Evolutionary conservation across 2,113 vertebrate genomes (phyloP).

Genomic region (Menidia beryllina): DNA sequence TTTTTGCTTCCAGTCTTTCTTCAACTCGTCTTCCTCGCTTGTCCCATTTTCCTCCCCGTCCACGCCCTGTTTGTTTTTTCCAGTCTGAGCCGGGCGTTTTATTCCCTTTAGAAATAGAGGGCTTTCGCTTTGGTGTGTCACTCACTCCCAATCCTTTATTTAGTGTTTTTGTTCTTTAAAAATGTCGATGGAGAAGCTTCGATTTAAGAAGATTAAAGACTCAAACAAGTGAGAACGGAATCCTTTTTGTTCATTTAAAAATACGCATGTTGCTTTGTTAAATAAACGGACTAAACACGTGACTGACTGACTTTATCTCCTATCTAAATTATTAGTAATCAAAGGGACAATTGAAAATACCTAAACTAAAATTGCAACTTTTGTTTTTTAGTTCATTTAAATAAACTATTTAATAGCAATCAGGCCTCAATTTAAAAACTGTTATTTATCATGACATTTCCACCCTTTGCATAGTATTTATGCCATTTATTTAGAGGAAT

Average conservation of each 20-base stretch:
- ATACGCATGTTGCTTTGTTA: neutral
- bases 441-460: neutral
- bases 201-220: slow-evolving; percentile 72
- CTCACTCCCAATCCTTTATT: slow-evolving; percentile 64
- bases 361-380: too few relatives aligned
- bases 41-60: slow-evolving; percentile 77
- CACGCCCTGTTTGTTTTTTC: slow-evolving; percentile 89
- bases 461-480: neutral
- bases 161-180: slow-evolving; percentile 68
- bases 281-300: too few relatives aligned
- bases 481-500: neutral
- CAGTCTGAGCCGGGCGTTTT: slow-evolving; percentile 80
- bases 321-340: too few relatives aligned
- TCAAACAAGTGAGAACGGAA: slow-evolving; percentile 44
- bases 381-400: too few relatives aligned
- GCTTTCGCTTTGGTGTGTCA: slow-evolving; percentile 85
- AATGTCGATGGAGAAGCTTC: slow-evolving; percentile 81
- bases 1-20: slow-evolving; percentile 70
- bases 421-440: too few relatives aligned
- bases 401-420: too few relatives aligned
- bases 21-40: slow-evolving; percentile 65
- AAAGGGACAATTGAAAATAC: too few relatives aligned
- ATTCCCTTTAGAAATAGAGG: slow-evolving; percentile 50
- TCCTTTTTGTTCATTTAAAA: neutral
- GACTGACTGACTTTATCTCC: too few relatives aligned